Conservation (phyloP, 1,140 invertebrate species). For the Sitobion miscanthi region DNA sequence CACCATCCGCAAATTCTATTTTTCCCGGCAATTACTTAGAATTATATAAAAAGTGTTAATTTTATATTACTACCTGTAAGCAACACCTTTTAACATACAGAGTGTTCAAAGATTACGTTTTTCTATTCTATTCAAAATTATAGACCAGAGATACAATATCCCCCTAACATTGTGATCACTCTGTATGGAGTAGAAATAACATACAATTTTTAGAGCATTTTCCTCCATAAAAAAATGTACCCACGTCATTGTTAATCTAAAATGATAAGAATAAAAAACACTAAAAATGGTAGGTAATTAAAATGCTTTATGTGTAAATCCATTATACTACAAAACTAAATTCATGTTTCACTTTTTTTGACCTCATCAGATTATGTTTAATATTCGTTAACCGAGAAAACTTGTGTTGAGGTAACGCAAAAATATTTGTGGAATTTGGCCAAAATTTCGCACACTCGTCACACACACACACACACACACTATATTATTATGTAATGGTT, state of each 20-base stretch:
- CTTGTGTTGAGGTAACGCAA: neutral
- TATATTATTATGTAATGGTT: neutral
- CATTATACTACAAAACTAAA: conserved; percentile 21
- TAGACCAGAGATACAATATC: neutral
- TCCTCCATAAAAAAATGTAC: neutral
- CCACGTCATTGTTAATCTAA: neutral
- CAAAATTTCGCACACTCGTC: neutral
- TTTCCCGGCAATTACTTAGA: neutral
- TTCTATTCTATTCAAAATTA: neutral
- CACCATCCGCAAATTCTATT: neutral
- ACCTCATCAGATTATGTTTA: neutral
- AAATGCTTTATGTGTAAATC: neutral
- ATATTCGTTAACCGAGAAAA: neutral
- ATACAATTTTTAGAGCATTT: neutral
- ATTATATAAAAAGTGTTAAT: neutral
- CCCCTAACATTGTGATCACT: neutral
- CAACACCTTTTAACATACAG: neutral
- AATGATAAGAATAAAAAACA: conserved; percentile 6
- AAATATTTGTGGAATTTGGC: neutral
- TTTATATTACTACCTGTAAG: neutral
- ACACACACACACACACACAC: neutral
- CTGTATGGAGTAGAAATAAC: neutral
- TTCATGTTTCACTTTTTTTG: neutral
- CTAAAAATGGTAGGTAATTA: neutral
- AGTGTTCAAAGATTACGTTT: neutral